phyloP scores from a whole-genome alignment of 2,113 vertebrate species.

The Gallinago paraguaiae region DNA sequence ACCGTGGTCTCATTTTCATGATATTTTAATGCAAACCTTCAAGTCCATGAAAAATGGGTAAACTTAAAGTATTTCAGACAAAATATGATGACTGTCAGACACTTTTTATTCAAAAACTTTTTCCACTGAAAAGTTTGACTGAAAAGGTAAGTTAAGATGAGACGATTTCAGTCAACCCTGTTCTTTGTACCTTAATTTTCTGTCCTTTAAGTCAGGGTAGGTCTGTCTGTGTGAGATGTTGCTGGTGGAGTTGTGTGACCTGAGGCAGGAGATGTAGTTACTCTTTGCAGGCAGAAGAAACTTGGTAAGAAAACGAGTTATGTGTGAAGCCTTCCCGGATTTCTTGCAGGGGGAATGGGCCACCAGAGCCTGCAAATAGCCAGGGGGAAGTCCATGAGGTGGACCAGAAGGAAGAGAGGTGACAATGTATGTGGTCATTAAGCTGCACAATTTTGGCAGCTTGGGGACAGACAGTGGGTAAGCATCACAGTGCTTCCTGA shows the following conservation, averaged over 20 bases:
- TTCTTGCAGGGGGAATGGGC: background rate
- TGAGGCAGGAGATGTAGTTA: background rate
- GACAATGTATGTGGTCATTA: background rate
- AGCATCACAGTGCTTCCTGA: background rate
- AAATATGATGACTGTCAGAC: background rate
- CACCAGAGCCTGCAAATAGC: background rate
- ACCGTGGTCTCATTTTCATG: background rate
- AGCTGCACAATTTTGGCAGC: background rate
- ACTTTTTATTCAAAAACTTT: background rate
- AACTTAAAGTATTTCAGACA: background rate
- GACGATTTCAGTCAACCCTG: background rate
- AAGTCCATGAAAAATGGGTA: background rate
- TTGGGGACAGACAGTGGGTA: background rate
- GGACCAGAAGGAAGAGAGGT: background rate
- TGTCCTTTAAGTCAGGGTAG: background rate
- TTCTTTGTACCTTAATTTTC: background rate
- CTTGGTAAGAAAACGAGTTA: background rate
- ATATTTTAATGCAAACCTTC: background rate
- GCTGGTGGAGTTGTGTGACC: background rate
- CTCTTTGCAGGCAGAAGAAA: background rate
- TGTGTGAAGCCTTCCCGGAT: background rate
- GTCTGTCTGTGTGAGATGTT: background rate
- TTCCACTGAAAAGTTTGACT: background rate
- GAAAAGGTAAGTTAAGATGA: background rate
- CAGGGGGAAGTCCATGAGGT: accelerated